Evolutionary conservation across 2,888 invertebrate species (phyloP), one percentile per base, ranked within the genome.

Genomic region (Drosophila anomalata): DNA sequence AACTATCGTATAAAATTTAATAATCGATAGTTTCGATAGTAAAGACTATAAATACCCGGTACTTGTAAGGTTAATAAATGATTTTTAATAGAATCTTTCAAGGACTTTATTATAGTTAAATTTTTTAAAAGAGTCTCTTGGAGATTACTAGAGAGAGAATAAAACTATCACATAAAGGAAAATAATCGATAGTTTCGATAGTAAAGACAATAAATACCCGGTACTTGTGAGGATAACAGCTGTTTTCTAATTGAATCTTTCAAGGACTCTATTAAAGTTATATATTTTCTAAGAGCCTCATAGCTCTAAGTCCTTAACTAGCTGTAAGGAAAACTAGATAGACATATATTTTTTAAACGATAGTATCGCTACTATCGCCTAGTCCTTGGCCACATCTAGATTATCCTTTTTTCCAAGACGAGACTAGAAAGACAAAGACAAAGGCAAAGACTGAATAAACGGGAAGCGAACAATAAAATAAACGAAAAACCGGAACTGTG

Each of bases 401-500:
- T 42, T 3, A 6, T 42, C 20, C 20, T 20, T 33, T 33, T 33
- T 11, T 33, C 11, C 5, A 12, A 33, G 12, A 12, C 12, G 20
- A 12, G 20, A 20, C 44, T 11, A 47, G 39, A 33, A 56, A 67
- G 68, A 39, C 36, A 66, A 61, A 68, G 48, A 60, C 50, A 55
- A 54, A 67, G 41, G 26, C 52, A 55, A 54, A 58, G 41, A 22
- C 47, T 50, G 52, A 47, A 48, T 42, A 29, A 58, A 67, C 46
- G 52, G 68, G 55, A 39, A 51, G 53, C 68, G 56, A 60, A 73
- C 56, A 73, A 71, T 73, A 55, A 73, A 73, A 70, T 69, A 68
- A 71, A 65, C 73, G 65, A 57, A 55, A 70, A 73, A 52, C 52
- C 56, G 58, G 75, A 55, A 69, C 14, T 46, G 36, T 56, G 52